Evolutionary conservation across 2,888 invertebrate species (phyloP), one percentile per base, ranked within the genome.

Genomic region (Alloplasta piceator): DNA sequence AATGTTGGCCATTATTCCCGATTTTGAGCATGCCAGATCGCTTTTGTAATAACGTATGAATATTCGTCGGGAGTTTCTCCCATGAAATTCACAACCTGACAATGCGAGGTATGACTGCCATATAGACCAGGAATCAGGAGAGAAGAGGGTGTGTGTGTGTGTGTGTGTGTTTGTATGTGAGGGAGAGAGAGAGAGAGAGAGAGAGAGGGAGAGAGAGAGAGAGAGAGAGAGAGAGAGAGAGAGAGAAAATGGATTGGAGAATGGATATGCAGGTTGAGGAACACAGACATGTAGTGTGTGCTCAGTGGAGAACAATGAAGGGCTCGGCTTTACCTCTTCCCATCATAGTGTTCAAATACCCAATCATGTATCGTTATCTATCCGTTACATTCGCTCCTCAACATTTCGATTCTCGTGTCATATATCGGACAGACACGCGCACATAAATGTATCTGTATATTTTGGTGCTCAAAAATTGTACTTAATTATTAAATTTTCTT

Each of bases 291-390:
- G 50, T 46, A 68, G 55, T 64, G 56, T 41, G 66, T 9, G 68
- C 46, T 68, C 67, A n/a, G 38, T 41, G 14, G 61, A 72, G 77
- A 77, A 77, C 80, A 77, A 81, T 78, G 73, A 66, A 71, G 38
- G 61, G 66, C 74, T 74, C 74, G 52, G 61, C 26, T 64, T 61
- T 66, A 5, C 43, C 66, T 52, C 56, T 60, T 64, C 55, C 78
- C 60, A 81, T 81, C 78, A 74, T 74, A 74, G 78, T 78, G 78
- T 81, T 78, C 70, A 63, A 78, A 78, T 81, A 81, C 70, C 81
- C 78, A 71, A 70, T 75, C 81, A 67, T 78, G 78, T 81, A 78
- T 81, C 78, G 81, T 81, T 81, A 81, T 81, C 81, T 81, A 74
- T 81, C 74, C 74, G 81, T 74, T 67, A 81, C 81, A 81, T 81